Conservation (phyloP, 1,140 invertebrate species). For the Magallana gigas region DNA sequence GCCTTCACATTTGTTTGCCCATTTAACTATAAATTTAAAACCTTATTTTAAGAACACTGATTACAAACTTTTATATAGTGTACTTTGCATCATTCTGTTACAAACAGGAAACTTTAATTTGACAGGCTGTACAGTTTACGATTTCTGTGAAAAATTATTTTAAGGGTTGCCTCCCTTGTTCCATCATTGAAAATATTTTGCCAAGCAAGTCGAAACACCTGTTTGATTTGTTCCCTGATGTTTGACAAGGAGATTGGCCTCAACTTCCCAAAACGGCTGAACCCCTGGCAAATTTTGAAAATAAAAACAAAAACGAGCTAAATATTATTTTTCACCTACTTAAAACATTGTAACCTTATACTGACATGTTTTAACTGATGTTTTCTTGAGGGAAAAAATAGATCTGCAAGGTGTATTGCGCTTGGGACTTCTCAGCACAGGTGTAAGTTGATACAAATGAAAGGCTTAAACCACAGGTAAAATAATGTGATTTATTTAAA, state of each 20-base stretch:
- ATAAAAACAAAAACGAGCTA: too few species aligned
- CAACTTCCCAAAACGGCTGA: too few species aligned
- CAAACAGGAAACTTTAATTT: neutral
- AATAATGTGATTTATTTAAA: conserved; percentile 31
- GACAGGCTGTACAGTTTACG: neutral
- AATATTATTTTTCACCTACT: too few species aligned
- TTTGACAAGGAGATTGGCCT: too few species aligned
- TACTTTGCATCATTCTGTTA: neutral
- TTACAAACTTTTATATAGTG: neutral
- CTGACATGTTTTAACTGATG: conserved; percentile 3
- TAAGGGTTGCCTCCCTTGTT: neutral
- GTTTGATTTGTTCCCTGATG: too few species aligned
- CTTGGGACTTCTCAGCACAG: neutral
- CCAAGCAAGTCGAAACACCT: too few species aligned
- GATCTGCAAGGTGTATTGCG: neutral
- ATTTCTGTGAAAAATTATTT: neutral
- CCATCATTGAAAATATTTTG: too few species aligned
- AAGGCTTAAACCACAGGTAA: neutral
- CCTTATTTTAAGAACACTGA: neutral
- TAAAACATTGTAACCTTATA: too few species aligned
- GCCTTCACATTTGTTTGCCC: neutral
- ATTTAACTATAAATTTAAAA: neutral
- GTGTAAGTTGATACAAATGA: conserved; percentile 24
- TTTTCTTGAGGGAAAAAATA: neutral
- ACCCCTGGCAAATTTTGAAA: too few species aligned